Evolutionary conservation across 2,797 vertebrate genomes (phyloP).

Genomic region (Channa striata): DNA sequence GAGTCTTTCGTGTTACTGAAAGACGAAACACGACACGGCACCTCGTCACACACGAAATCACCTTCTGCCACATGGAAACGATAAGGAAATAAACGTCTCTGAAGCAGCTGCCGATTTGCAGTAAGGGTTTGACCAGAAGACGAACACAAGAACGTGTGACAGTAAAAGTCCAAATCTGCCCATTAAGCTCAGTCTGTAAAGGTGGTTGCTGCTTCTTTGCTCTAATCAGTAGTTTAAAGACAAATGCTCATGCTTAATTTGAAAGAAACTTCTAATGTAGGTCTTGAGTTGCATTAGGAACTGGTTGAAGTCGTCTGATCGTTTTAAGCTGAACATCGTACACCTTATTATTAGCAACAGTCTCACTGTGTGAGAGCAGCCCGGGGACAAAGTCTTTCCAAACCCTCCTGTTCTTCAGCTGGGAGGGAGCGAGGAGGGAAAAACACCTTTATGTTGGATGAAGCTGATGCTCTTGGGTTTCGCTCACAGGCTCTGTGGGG

Average conservation of each 20-base stretch:
- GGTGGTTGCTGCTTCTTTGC: not conserved
- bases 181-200: no score
- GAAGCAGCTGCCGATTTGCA: no score
- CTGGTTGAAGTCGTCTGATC: no score
- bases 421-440: not conserved
- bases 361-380: not conserved
- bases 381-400: not conserved
- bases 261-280: no score
- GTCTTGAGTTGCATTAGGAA: no score
- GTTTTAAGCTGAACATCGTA: no score
- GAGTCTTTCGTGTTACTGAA: not conserved
- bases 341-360: not conserved
- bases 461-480: not conserved
- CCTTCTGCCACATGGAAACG: no score
- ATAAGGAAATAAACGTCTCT: no score
- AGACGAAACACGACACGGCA: no score
- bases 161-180: not conserved
- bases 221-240: not conserved
- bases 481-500: fast-evolving
- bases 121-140: no score
- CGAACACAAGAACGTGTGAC: no score
- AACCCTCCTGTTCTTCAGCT: not conserved
- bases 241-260: not conserved
- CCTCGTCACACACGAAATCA: no score
- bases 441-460: not conserved